Percentiles rank a stretch among this genome's conserved stretches.
Evolutionary conservation across 37 sponge, comb jelly and placozoan species (phyloP).

Genomic region (Amphimedon queenslandica): DNA sequence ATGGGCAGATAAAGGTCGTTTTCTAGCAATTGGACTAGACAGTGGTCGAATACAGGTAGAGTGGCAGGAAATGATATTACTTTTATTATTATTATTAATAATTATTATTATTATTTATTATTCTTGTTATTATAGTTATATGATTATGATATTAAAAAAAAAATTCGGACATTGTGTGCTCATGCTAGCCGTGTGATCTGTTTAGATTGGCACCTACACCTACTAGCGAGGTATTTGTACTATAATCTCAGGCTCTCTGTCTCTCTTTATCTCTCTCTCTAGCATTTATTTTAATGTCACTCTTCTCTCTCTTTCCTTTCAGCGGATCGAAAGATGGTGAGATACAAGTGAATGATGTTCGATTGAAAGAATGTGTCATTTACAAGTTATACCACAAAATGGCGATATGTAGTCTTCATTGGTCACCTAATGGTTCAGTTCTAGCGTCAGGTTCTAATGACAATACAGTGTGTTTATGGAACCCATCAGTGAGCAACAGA

Average conservation of each 20-base stretch:
- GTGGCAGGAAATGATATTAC: not conserved
- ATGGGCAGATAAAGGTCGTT: conserved; percentile 74
- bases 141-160: conserved; percentile 88
- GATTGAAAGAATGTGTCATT: conserved; percentile 56
- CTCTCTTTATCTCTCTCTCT: too few relatives aligned
- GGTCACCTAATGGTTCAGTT: conserved; percentile 82
- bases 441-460: conserved; percentile 95
- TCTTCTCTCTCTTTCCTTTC: too few relatives aligned
- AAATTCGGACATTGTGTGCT: conserved; percentile 70
- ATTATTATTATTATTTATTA: too few relatives aligned
- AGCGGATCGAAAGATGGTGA: conserved; percentile 78
- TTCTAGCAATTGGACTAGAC: conserved; percentile 78
- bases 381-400: conserved; percentile 46
- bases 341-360: conserved; percentile 85
- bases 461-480: conserved; percentile 85
- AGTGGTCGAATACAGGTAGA: conserved; percentile 47
- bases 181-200: conserved; percentile 69
- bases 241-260: too few relatives aligned
- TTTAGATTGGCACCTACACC: conserved; percentile 83
- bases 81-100: conserved; percentile 1
- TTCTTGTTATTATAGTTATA: conserved; percentile 84
- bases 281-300: too few relatives aligned
- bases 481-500: conserved; percentile 13
- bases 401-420: conserved; percentile 94
- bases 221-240: conserved; percentile 63